These are phyloP conservation scores for Pentamera pediparva DNA, from an alignment of 53 echinoderm and acorn worm genomes.

Conservation along the genomic window DNA sequence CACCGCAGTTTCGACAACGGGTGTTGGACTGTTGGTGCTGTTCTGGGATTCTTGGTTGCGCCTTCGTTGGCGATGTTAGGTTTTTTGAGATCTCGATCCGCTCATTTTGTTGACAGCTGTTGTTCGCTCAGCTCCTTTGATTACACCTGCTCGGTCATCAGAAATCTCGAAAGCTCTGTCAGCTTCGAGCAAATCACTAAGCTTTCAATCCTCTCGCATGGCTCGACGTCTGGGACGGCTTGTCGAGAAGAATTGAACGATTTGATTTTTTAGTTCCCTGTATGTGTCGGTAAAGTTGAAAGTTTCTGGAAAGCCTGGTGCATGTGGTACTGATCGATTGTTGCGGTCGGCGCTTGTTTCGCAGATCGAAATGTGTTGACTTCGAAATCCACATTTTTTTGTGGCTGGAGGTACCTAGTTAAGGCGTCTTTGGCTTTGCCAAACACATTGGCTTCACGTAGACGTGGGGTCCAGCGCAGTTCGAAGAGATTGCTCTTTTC, in stretches of 20 bases:
- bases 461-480: slow-evolving; percentile 8
- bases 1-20: slow-evolving; percentile 18
- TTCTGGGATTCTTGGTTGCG: background rate
- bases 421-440: background rate
- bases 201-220: background rate
- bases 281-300: slow-evolving; percentile 15
- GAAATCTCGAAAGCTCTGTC: slow-evolving; percentile 4
- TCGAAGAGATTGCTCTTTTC: background rate
- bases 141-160: slow-evolving; percentile 2
- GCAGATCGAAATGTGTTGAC: slow-evolving; percentile 1
- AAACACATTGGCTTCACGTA: background rate
- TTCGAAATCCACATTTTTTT: slow-evolving; percentile 4
- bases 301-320: background rate
- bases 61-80: background rate
- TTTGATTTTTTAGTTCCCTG: slow-evolving; percentile 22
- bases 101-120: background rate
- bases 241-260: background rate
- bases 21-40: background rate
- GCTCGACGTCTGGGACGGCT: slow-evolving; percentile 12
- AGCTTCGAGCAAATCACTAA: background rate
- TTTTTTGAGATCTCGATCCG: background rate
- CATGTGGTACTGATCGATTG: slow-evolving; percentile 25
- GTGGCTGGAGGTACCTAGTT: background rate
- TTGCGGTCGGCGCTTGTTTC: background rate
- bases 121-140: background rate